Base-by-base conservation (phyloP, 2,888 invertebrate species). In the Teinopalpus imperialis region DNA sequence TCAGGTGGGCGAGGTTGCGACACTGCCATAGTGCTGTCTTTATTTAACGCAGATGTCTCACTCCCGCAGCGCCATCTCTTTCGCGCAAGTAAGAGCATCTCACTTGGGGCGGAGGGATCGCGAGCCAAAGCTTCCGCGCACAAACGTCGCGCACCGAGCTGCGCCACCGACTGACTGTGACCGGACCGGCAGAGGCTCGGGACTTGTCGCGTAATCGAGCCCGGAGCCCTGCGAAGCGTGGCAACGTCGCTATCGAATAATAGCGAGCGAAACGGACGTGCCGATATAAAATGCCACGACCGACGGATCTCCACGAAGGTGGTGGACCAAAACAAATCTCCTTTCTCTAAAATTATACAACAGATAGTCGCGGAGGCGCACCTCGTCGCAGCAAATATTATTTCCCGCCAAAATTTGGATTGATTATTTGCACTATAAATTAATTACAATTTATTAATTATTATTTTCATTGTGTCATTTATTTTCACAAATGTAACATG, bases 1-100 rank as follows among this genome's bases (percentile, higher is more conserved):
- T 88, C 88, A 88, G 88, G 88, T 88, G 88, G 87, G 87, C 85
- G 87, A 87, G 83, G 87, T 88, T 87, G 88, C 88, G 88, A 86
- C 87, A 86, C 81, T 76, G 86, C 78, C 81, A 81, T 86, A 62
- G 59, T 56, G 66, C 64, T 54, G 57, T 83, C 82, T 74, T 79
- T 54, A 52, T 74, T 63, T 52, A 40, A 48, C 55, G 48, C 53
- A 36, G 54, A 52, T 60, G 59, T 57, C 66, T 67, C 63, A 59
- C 61, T 74, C 68, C 53, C 57, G 49, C 58, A 53, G 41, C 44
- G 58, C 58, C 51, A 57, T 82, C 82, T 75, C 76, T 67, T 66
- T 87, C 75, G 61, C 82, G 74, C 83, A 64, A 69, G 56, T 62
- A 60, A 52, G 52, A 46, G 44, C 48, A 51, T 53, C 54, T 53